A percentile compares a stretch with the other conserved stretches of the same genome.
Evolutionary conservation across 2,113 vertebrate species (phyloP).

Genomic region (Phaetusa simplex): DNA sequence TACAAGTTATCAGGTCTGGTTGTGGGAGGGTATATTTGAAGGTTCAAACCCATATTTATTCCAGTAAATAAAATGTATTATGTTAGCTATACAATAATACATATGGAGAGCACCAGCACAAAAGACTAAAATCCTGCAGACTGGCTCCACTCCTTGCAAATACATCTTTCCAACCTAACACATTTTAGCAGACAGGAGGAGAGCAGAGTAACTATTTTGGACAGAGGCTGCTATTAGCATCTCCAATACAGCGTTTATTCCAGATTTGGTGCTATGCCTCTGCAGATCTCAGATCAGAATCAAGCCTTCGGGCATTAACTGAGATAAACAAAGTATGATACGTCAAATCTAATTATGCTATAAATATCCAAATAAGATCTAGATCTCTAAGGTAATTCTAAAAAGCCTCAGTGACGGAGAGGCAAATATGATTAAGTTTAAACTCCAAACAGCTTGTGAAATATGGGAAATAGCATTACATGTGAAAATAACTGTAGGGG

Average conservation of each 20-base stretch:
- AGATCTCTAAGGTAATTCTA: slow-evolving; percentile 44
- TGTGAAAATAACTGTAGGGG: slow-evolving; percentile 52
- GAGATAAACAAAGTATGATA: slow-evolving; percentile 54
- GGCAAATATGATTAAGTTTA: slow-evolving; percentile 48
- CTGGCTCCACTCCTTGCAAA: neutral
- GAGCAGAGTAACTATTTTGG: slow-evolving; percentile 7
- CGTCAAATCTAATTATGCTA: slow-evolving; percentile 36
- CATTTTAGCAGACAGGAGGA: neutral
- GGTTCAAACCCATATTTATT: neutral
- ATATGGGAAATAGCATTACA: slow-evolving; percentile 41
- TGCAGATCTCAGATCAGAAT: slow-evolving; percentile 33
- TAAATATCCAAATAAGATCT: slow-evolving; percentile 48
- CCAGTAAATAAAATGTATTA: neutral
- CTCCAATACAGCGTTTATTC: slow-evolving; percentile 1
- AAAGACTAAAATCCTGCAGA: neutral
- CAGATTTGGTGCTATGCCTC: slow-evolving; percentile 7
- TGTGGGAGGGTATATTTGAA: neutral
- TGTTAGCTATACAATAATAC: neutral
- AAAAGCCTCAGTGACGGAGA: neutral
- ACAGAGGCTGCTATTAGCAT: slow-evolving; percentile 23
- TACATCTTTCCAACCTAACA: neutral
- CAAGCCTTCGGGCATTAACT: slow-evolving; percentile 41
- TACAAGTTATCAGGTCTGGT: neutral
- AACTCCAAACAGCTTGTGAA: slow-evolving; percentile 46
- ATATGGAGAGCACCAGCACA: neutral